Evolutionary conservation across 2,797 vertebrate genomes (phyloP).

Genomic region (Sitta carolinensis): DNA sequence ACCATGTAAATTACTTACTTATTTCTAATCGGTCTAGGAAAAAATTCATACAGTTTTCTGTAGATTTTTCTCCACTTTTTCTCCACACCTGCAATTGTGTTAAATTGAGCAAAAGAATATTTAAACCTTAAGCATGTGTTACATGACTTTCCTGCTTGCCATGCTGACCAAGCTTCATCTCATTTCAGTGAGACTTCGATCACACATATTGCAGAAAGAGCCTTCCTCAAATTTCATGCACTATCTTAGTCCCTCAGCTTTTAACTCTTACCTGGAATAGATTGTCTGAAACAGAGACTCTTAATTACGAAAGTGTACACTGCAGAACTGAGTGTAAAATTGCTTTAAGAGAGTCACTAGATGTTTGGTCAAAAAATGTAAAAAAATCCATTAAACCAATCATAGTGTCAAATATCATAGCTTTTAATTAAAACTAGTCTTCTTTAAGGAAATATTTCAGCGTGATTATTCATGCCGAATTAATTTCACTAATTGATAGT

Average conservation of each 20-base stretch:
- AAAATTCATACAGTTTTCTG: not conserved
- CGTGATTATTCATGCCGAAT: constrained; percentile 2
- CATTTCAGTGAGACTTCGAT: not conserved
- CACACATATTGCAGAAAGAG: not conserved
- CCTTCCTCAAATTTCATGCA: not conserved
- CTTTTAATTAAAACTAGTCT: constrained; percentile 1
- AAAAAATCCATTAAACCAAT: not conserved
- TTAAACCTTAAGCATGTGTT: not conserved
- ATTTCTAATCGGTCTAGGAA: constrained; percentile 7
- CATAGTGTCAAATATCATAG: not conserved
- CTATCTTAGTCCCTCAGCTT: not conserved
- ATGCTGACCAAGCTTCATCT: not conserved
- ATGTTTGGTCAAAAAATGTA: not conserved
- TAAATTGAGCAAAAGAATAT: not conserved
- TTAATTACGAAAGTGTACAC: not conserved
- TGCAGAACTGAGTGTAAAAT: not conserved
- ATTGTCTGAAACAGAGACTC: not conserved
- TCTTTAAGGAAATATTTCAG: not conserved
- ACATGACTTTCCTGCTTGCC: not conserved
- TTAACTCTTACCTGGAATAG: not conserved
- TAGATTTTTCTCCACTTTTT: not conserved
- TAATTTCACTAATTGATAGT: constrained; percentile 5
- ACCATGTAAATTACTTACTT: not conserved
- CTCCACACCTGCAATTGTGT: not conserved
- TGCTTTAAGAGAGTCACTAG: not conserved